phyloP scores from a whole-genome alignment of 2,888 invertebrate genomes.

The Lydus trimaculatus region DNA sequence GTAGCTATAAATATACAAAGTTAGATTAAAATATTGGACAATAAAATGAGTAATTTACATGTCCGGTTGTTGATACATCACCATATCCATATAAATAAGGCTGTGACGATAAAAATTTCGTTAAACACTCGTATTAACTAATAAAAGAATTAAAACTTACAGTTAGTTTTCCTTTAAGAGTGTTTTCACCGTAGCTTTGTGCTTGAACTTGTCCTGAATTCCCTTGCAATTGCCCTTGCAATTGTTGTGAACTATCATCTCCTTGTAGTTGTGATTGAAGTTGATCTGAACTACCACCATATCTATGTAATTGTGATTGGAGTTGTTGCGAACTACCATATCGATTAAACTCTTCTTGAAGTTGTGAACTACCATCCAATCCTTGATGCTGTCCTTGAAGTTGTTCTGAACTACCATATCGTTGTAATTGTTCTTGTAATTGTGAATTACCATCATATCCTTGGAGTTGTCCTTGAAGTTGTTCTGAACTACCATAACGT shows the following conservation, averaged over 20 bases:
- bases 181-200: too few relatives aligned
- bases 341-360: neutral
- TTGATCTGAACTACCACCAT: neutral
- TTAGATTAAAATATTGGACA: neutral
- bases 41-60: neutral
- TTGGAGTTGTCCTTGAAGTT: neutral
- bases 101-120: neutral
- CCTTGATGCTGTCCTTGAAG: neutral
- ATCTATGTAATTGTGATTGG: neutral
- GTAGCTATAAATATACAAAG: neutral
- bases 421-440: neutral
- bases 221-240: too few relatives aligned
- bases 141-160: neutral
- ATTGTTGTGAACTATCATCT: too few relatives aligned
- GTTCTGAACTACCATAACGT: neutral
- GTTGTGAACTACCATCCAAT: neutral
- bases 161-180: too few relatives aligned
- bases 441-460: neutral
- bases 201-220: too few relatives aligned
- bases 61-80: neutral
- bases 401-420: neutral
- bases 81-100: neutral
- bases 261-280: neutral
- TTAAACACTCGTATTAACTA: neutral
- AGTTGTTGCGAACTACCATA: neutral